phyloP scores from a whole-genome alignment of 2,113 vertebrate genomes.

The Mohoua ochrocephala region DNA sequence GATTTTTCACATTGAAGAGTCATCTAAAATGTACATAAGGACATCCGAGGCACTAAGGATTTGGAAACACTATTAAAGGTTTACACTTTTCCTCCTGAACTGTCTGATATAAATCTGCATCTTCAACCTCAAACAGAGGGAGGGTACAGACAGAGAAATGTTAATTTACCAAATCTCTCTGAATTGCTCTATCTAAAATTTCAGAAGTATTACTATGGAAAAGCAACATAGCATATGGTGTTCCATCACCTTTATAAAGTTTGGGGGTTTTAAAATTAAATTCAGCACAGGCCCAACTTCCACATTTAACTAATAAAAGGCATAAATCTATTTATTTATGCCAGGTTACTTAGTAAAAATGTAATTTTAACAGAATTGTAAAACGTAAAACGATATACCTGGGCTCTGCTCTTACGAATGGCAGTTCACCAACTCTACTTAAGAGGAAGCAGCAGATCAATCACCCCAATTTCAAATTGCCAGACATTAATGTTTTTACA shows the following conservation, averaged over 20 bases:
- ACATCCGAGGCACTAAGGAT: not conserved
- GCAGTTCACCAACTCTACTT: not conserved
- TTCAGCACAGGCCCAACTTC: not conserved
- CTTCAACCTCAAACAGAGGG: not conserved
- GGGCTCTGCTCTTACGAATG: not conserved
- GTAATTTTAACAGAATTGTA: not conserved
- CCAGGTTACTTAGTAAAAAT: not conserved
- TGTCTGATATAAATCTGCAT: not conserved
- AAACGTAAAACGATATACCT: not conserved
- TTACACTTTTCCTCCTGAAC: not conserved
- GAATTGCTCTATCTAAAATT: not conserved
- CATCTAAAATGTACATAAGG: not conserved
- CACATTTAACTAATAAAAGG: not conserved
- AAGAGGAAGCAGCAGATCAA: not conserved
- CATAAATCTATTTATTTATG: not conserved
- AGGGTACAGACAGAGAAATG: not conserved
- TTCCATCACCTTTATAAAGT: not conserved
- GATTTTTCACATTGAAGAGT: not conserved
- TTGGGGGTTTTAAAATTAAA: not conserved
- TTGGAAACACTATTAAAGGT: not conserved
- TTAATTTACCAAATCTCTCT: not conserved
- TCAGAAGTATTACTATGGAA: not conserved
- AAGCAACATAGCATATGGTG: not conserved
- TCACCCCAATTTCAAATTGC: not conserved
- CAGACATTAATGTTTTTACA: not conserved